Evolutionary conservation across 2,888 invertebrate genomes (phyloP).

Genomic region (Trissolcus japonicus): DNA sequence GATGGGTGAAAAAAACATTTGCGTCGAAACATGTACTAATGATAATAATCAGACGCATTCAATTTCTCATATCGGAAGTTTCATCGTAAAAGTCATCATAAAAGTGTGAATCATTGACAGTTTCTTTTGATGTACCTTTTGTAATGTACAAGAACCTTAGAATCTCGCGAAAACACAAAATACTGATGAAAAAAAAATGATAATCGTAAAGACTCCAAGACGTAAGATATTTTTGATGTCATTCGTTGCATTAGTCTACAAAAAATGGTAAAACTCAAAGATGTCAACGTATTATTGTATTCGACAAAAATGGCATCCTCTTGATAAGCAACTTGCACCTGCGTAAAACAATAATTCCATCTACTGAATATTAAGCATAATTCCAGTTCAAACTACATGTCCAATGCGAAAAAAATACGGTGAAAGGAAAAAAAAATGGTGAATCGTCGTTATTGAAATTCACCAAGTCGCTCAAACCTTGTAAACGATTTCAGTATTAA

Average conservation of each 20-base stretch:
- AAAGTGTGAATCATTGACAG: background rate
- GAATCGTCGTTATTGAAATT: too few relatives aligned
- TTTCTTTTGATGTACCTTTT: constrained; percentile 23
- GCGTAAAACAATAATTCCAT: constrained; percentile 6
- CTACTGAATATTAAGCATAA: constrained; percentile 17
- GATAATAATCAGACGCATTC: too few relatives aligned
- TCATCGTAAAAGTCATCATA: too few relatives aligned
- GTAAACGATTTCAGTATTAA: constrained; percentile 54
- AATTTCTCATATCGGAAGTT: too few relatives aligned
- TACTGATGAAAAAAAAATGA: too few relatives aligned
- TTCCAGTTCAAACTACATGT: constrained; percentile 18
- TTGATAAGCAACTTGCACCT: constrained; percentile 7
- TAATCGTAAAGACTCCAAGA: too few relatives aligned
- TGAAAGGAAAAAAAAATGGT: background rate
- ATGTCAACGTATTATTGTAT: background rate
- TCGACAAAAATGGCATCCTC: constrained; percentile 4
- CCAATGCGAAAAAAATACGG: background rate
- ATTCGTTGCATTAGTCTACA: too few relatives aligned
- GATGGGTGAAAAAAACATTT: too few relatives aligned
- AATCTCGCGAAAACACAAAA: too few relatives aligned
- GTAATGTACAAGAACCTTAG: too few relatives aligned
- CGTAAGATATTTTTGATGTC: too few relatives aligned
- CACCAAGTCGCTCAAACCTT: constrained; percentile 38
- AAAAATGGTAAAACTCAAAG: background rate
- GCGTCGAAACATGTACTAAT: too few relatives aligned